Evolutionary conservation across 1,140 invertebrate genomes (phyloP).

Genomic region (Lanistes nyassanus): DNA sequence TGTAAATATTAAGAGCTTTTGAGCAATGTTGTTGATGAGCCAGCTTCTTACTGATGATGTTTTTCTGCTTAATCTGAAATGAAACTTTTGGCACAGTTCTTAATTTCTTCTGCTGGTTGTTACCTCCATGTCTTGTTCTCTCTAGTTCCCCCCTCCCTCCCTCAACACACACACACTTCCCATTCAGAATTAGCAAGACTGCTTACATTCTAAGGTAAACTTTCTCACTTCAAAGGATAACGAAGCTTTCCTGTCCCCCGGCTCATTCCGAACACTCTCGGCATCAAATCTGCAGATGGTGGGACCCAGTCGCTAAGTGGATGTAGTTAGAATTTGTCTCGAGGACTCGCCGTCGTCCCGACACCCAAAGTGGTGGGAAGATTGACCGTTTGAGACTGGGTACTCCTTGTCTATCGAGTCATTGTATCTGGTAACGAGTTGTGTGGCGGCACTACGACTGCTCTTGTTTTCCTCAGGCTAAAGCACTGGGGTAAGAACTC

Average conservation of each 20-base stretch:
- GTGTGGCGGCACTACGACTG: no score
- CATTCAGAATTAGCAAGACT: background rate
- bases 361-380: no score
- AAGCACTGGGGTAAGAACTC: no score
- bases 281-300: background rate
- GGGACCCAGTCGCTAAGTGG: background rate
- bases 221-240: background rate
- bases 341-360: no score
- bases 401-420: no score
- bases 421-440: no score
- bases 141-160: background rate
- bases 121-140: background rate
- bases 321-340: background rate
- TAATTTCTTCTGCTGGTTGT: background rate
- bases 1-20: background rate
- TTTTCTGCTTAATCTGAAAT: background rate
- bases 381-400: no score
- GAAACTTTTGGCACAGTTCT: background rate
- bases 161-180: background rate
- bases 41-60: background rate
- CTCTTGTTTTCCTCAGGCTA: no score
- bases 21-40: background rate
- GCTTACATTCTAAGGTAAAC: background rate
- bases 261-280: background rate
- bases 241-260: background rate